These are phyloP conservation scores for Vultur gryphus DNA, from an alignment of 2,797 vertebrate genomes.

Conservation along the genomic window DNA sequence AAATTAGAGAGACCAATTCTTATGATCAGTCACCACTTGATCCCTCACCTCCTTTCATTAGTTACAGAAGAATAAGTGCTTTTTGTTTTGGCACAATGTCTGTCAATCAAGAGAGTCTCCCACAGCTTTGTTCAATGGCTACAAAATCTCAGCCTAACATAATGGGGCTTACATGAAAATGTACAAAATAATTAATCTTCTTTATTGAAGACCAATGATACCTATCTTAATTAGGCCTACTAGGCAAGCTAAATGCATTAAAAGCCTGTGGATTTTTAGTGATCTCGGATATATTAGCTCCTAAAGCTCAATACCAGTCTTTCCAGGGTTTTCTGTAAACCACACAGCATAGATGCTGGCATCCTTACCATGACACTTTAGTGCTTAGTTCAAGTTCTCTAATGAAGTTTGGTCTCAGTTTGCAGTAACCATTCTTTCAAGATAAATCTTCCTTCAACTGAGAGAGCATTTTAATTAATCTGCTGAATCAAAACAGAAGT, in stretches of 20 bases:
- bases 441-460: not conserved
- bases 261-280: not conserved
- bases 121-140: not conserved
- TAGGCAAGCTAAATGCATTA: not conserved
- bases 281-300: not conserved
- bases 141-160: not conserved
- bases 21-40: not conserved
- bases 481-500: not conserved
- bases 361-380: not conserved
- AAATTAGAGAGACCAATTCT: not conserved
- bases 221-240: not conserved
- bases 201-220: not conserved
- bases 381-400: not conserved
- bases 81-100: not conserved
- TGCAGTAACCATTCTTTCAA: not conserved
- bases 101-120: not conserved
- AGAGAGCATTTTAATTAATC: not conserved
- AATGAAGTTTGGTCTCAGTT: not conserved
- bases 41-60: not conserved
- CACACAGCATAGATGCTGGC: not conserved
- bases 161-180: not conserved
- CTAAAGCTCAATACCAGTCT: not conserved
- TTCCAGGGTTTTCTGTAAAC: not conserved
- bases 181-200: not conserved
- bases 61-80: not conserved